A percentile compares a stretch with the other conserved stretches of the same genome.
phyloP scores from a whole-genome alignment of 2,113 vertebrate species.

The Tauraco erythrolophus region DNA sequence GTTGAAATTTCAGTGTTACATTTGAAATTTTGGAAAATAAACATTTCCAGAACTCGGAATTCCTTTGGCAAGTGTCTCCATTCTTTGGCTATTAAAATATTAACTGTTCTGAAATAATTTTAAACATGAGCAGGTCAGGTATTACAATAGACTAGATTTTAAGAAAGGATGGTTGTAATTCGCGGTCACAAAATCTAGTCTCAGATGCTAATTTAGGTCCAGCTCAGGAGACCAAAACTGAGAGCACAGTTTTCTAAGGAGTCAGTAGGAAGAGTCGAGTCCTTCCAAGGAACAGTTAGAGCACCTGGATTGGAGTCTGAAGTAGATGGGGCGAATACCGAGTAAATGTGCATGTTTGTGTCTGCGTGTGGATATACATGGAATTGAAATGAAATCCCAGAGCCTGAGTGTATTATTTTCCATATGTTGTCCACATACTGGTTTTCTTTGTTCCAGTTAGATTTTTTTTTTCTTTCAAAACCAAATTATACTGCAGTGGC shows the following conservation, averaged over 20 bases:
- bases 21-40: not conserved
- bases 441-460: not conserved
- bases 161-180: not conserved
- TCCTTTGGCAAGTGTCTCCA: not conserved
- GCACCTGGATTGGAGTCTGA: not conserved
- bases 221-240: not conserved
- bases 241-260: not conserved
- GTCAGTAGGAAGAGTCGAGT: not conserved
- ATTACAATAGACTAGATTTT: not conserved
- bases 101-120: not conserved
- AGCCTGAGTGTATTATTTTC: not conserved
- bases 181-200: fast-evolving
- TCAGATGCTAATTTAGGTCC: not conserved
- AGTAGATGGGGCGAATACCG: not conserved
- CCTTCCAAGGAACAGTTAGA: not conserved
- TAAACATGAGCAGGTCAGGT: not conserved
- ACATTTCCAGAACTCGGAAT: not conserved
- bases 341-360: not conserved
- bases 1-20: not conserved
- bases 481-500: not conserved
- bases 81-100: not conserved
- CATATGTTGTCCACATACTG: not conserved
- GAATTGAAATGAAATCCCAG: not conserved
- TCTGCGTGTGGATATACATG: not conserved
- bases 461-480: not conserved